A percentile compares a stretch with the other conserved stretches of the same genome.
Conservation (phyloP, 2,113 vertebrate species). For the Phaetusa simplex region DNA sequence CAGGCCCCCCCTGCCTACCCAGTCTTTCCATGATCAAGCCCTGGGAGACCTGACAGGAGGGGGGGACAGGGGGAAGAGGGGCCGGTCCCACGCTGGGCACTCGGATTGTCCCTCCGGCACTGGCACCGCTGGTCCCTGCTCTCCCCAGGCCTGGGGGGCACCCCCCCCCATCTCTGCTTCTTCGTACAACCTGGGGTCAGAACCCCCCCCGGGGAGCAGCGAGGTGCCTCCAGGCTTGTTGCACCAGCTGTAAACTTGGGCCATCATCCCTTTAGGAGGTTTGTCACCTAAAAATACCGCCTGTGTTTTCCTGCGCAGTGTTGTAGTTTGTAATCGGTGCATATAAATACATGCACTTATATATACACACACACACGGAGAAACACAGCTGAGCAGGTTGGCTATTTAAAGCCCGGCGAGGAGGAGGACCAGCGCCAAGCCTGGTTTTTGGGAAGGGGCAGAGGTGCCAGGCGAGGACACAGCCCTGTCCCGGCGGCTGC, state of each 20-base stretch:
- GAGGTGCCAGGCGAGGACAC: background rate
- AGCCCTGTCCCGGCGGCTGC: background rate
- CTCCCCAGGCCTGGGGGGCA: background rate
- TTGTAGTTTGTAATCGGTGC: background rate
- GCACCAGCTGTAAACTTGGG: background rate
- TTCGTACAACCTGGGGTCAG: rapidly evolving
- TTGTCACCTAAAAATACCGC: slow-evolving; percentile 14
- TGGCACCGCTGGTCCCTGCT: background rate
- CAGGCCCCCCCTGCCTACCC: background rate
- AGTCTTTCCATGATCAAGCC: background rate
- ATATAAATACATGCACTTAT: background rate
- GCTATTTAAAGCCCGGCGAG: slow-evolving; percentile 11
- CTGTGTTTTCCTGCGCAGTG: background rate
- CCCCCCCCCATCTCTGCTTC: background rate
- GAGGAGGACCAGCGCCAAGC: background rate
- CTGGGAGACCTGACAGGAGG: background rate
- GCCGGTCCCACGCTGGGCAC: rapidly evolving
- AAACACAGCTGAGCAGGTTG: background rate
- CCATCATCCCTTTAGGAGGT: background rate
- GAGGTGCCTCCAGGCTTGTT: background rate
- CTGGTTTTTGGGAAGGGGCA: background rate
- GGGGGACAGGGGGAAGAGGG: background rate
- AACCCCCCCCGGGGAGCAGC: background rate
- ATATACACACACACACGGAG: background rate
- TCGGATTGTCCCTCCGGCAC: background rate